A percentile compares a stretch with the other conserved stretches of the same genome.
Evolutionary conservation across 1,140 invertebrate genomes (phyloP).

Genomic region (Stegodyphus mimosarum): DNA sequence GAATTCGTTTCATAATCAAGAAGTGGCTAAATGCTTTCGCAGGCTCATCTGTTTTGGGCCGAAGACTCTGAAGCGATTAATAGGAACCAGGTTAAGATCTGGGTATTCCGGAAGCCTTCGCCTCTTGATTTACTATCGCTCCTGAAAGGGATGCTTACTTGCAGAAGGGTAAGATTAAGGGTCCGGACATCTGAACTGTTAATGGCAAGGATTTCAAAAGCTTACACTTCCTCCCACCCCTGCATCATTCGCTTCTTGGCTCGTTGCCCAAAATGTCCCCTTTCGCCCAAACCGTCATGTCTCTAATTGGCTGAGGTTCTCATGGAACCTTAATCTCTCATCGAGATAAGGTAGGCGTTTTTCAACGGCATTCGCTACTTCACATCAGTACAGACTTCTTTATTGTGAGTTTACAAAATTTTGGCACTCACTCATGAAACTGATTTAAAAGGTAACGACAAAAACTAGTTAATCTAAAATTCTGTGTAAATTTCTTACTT

Average conservation of each 20-base stretch:
- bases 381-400: no score
- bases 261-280: conserved; percentile 13
- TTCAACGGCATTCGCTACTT: no score
- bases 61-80: conserved; percentile 15
- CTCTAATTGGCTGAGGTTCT: not conserved
- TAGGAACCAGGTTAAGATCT: conserved; percentile 34
- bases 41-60: no score
- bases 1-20: no score
- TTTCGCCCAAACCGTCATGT: not conserved
- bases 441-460: no score
- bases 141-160: conserved; percentile 38
- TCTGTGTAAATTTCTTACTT: no score
- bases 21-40: no score
- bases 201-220: conserved; percentile 51
- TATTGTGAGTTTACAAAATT: no score
- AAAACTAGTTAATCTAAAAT: no score
- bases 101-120: conserved; percentile 6
- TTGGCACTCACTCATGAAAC: no score
- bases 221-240: conserved; percentile 26
- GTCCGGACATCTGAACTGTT: conserved; percentile 51
- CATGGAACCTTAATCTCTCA: not conserved
- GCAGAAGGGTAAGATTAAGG: conserved; percentile 45
- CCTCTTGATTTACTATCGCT: conserved; percentile 32
- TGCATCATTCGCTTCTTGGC: conserved; percentile 19
- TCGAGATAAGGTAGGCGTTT: no score